Base-by-base conservation (phyloP, 2,888 invertebrate genomes). In the Macrosiphum euphorbiae region DNA sequence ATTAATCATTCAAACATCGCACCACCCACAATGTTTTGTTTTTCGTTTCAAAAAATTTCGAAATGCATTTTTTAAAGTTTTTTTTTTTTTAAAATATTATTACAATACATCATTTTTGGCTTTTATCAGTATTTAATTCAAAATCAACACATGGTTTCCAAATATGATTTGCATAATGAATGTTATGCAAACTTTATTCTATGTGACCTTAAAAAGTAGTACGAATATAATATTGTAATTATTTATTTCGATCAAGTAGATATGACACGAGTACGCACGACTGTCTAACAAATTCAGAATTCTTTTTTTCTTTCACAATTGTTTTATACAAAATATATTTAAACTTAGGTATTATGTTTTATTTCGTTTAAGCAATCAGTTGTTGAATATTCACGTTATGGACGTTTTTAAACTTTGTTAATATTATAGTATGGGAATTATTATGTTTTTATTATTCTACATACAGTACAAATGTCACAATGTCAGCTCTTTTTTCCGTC, bases 211-310 rank as follows among this genome's bases (percentile, higher is more conserved):
- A 78, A 90, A 24, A 5, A 90, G 26, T 3, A 90, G 35, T 28
- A 55, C 20, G 78, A 52, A 84, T 58, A 50, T 26, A 52, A 52
- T 58, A 52, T 67, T 20, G 47, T 50, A 90, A 24, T 90, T 84
- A n/a, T 55, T 41, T 50, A 28, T n/a, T 50, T 58, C n/a, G 92
- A 92, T 84, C 47, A 61, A 61, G 26, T 61, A 92, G 92, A 92
- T 92, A 92, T 16, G 61, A n/a, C 86, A 87, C 86, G 86, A 87
- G 35, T 87, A n/a, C 61, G 44, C 44, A 87, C 61, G 86, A 50
- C 50, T 61, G 61, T 61, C 61, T 35, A 35, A 61, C 47, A 61
- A 92, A 87, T 86, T 50, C 35, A 26, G 26, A 86, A 92, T 87
- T 92, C 44, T 61, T 50, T 91, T 61, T 87, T 52, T 47, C 47